Conservation (phyloP, 2,113 vertebrate genomes). For the Megaleporinus macrocephalus region DNA sequence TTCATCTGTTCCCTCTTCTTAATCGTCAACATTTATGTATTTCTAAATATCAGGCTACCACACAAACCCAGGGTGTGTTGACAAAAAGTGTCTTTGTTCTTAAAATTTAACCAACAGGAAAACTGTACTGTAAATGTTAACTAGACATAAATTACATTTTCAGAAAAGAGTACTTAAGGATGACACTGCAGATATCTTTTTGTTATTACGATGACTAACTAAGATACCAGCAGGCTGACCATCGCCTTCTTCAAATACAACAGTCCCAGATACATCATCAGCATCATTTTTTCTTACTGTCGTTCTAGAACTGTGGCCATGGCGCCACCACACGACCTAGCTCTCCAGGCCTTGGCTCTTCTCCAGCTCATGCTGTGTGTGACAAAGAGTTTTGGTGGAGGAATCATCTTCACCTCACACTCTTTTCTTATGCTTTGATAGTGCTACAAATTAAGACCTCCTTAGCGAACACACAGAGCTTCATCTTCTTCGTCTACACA, state of each 20-base stretch:
- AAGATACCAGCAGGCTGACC: not conserved
- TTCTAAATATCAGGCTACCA: too few relatives aligned
- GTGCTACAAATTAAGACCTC: slow-evolving; percentile 4
- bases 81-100: too few relatives aligned
- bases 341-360: slow-evolving; percentile 22
- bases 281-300: not conserved
- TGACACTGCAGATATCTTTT: too few relatives aligned
- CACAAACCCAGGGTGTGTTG: too few relatives aligned
- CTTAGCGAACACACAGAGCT: not conserved
- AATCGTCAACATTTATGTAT: not conserved
- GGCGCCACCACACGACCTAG: not conserved
- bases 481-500: not conserved
- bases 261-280: not conserved
- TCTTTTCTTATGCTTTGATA: not conserved
- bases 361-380: slow-evolving; percentile 36
- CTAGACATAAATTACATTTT: too few relatives aligned
- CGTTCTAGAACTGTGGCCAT: not conserved
- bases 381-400: not conserved
- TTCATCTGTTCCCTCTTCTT: not conserved
- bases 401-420: slow-evolving; percentile 2
- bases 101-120: too few relatives aligned
- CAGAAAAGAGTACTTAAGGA: too few relatives aligned
- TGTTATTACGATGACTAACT: not conserved
- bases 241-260: not conserved
- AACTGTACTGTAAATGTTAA: too few relatives aligned